These are phyloP conservation scores for Lasiommata megera DNA, from an alignment of 2,888 invertebrate genomes.

Conservation along the genomic window DNA sequence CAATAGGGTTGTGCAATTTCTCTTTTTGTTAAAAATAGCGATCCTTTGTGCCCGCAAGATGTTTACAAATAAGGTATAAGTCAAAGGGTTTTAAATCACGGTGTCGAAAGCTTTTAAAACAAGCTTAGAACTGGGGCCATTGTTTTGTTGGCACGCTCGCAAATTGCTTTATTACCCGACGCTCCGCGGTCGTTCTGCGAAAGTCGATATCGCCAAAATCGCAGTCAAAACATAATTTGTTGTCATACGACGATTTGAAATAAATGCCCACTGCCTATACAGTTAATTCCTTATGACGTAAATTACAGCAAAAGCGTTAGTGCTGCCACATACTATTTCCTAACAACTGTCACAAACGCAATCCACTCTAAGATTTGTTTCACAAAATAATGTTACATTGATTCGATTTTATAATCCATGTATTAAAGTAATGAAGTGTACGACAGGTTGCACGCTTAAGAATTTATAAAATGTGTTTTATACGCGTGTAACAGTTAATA, in stretches of 20 bases:
- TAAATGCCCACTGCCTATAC: not conserved
- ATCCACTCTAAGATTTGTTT: slow-evolving; percentile 30
- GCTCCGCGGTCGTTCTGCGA: slow-evolving; percentile 59
- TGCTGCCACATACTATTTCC: slow-evolving; percentile 29
- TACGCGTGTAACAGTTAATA: slow-evolving; percentile 69
- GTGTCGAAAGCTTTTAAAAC: slow-evolving; percentile 79
- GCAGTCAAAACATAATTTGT: slow-evolving; percentile 74
- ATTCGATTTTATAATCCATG: slow-evolving; percentile 38
- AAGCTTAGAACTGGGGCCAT: slow-evolving; percentile 73
- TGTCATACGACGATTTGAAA: slow-evolving; percentile 47
- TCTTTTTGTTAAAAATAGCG: slow-evolving; percentile 61
- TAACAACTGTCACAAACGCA: slow-evolving; percentile 34
- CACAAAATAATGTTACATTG: slow-evolving; percentile 32
- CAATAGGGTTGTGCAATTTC: slow-evolving; percentile 75
- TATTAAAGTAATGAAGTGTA: slow-evolving; percentile 43
- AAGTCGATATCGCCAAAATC: slow-evolving; percentile 73
- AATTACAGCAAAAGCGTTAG: slow-evolving; percentile 18
- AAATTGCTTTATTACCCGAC: slow-evolving; percentile 78
- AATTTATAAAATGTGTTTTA: slow-evolving; percentile 64
- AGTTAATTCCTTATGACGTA: slow-evolving; percentile 12
- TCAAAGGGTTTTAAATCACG: slow-evolving; percentile 80
- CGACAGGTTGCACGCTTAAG: slow-evolving; percentile 52
- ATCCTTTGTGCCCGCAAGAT: slow-evolving; percentile 68
- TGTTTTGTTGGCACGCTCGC: slow-evolving; percentile 75
- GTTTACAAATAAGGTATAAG: slow-evolving; percentile 77